phyloP scores from a whole-genome alignment of 2,113 vertebrate species.

The Pseudorectes ferrugineus region DNA sequence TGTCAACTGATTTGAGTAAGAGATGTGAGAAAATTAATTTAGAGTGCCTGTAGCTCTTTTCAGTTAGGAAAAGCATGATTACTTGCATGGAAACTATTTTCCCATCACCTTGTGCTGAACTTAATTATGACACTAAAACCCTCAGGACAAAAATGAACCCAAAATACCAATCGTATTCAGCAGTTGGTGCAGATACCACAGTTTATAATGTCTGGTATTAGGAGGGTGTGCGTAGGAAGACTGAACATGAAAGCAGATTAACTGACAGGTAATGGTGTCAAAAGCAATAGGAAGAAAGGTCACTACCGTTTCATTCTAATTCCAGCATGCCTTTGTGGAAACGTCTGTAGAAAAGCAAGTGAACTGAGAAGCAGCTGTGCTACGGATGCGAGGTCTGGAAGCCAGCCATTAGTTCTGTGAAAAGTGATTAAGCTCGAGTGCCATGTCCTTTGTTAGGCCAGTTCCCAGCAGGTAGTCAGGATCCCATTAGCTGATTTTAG shows the following conservation, averaged over 20 bases:
- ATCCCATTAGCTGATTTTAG: neutral
- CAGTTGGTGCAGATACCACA: neutral
- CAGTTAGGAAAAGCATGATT: neutral
- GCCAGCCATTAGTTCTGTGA: neutral
- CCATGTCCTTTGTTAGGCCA: neutral
- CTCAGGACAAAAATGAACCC: neutral
- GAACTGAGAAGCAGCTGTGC: neutral
- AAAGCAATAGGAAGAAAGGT: neutral
- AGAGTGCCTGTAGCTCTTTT: neutral
- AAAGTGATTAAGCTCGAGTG: neutral
- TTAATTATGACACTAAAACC: neutral
- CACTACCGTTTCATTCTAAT: neutral
- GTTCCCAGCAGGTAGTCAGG: neutral
- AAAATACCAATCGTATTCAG: neutral
- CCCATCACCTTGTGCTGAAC: neutral
- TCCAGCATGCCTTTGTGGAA: neutral
- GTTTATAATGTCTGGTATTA: too few relatives aligned
- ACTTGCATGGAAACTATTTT: neutral
- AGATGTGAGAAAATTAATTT: neutral
- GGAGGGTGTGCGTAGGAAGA: neutral
- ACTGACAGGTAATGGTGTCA: neutral
- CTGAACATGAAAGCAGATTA: neutral
- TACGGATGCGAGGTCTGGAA: neutral
- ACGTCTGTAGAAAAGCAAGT: neutral
- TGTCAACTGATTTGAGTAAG: neutral